Conservation (phyloP, 2,888 invertebrate genomes). For the Crepidodera aurea region DNA sequence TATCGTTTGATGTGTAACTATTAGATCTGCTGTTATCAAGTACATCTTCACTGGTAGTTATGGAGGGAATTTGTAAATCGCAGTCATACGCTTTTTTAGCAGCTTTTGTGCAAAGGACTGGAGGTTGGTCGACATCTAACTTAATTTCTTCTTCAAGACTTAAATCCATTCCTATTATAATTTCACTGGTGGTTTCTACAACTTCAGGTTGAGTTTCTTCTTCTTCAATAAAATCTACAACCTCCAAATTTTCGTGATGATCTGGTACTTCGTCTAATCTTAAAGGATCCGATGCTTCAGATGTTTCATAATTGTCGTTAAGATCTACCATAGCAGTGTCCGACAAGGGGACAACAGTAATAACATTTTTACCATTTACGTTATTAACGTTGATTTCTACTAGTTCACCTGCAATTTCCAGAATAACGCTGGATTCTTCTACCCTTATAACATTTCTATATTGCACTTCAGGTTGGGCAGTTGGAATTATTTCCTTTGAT, state of each 20-base stretch:
- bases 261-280: slow-evolving; percentile 23
- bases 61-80: slow-evolving; percentile 46
- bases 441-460: slow-evolving; percentile 47
- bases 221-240: slow-evolving; percentile 15
- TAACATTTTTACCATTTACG: slow-evolving; percentile 50
- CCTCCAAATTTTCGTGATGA: slow-evolving; percentile 21
- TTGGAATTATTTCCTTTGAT: neutral
- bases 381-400: slow-evolving; percentile 51
- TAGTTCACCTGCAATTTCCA: slow-evolving; percentile 52
- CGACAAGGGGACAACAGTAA: slow-evolving; percentile 50
- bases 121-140: slow-evolving; percentile 40
- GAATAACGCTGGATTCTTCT: slow-evolving; percentile 47
- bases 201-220: slow-evolving; percentile 32
- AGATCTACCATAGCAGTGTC: slow-evolving; percentile 48
- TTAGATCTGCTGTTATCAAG: slow-evolving; percentile 28
- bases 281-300: slow-evolving; percentile 27
- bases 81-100: slow-evolving; percentile 51
- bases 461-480: slow-evolving; percentile 37
- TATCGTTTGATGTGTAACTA: slow-evolving; percentile 30
- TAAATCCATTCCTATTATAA: slow-evolving; percentile 48
- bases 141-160: slow-evolving; percentile 46
- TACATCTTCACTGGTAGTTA: slow-evolving; percentile 45
- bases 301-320: slow-evolving; percentile 48
- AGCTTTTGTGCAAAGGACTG: slow-evolving; percentile 48
- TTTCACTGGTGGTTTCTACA: slow-evolving; percentile 41